These are phyloP conservation scores for Melinopterus prodromus DNA, from an alignment of 2,888 invertebrate genomes.

Conservation along the genomic window DNA sequence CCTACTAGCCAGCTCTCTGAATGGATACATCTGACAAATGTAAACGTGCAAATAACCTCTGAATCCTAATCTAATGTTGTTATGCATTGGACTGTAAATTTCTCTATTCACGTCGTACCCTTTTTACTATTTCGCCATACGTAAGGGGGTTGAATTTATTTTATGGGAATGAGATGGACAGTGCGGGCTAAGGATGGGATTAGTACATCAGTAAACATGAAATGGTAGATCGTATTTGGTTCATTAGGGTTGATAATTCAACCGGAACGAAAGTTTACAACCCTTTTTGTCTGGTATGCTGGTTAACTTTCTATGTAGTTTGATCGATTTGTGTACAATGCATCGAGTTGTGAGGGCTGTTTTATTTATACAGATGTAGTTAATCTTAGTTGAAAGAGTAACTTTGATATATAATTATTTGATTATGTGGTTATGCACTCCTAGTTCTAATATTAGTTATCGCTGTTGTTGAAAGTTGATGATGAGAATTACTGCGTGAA, in stretches of 20 bases:
- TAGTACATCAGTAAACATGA: background rate
- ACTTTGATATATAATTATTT: too few relatives aligned
- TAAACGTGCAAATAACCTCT: background rate
- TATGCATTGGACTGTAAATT: background rate
- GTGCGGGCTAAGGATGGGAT: background rate
- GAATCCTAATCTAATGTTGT: background rate
- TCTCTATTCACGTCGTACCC: background rate
- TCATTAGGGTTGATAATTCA: background rate
- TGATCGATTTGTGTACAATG: background rate
- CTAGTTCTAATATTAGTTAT: too few relatives aligned
- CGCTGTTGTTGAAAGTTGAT: too few relatives aligned
- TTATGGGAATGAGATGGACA: background rate
- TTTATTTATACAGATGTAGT: background rate
- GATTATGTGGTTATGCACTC: too few relatives aligned
- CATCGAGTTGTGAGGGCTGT: background rate
- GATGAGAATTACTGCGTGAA: too few relatives aligned
- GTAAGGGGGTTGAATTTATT: background rate
- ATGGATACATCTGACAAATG: background rate
- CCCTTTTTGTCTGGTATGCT: background rate
- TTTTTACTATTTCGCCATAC: background rate
- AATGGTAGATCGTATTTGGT: background rate
- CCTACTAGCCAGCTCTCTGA: background rate
- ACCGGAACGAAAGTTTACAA: background rate
- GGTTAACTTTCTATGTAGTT: background rate
- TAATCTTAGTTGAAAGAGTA: background rate